Conservation (phyloP, 2,888 invertebrate species). For the Tolmerus cingulatus region DNA sequence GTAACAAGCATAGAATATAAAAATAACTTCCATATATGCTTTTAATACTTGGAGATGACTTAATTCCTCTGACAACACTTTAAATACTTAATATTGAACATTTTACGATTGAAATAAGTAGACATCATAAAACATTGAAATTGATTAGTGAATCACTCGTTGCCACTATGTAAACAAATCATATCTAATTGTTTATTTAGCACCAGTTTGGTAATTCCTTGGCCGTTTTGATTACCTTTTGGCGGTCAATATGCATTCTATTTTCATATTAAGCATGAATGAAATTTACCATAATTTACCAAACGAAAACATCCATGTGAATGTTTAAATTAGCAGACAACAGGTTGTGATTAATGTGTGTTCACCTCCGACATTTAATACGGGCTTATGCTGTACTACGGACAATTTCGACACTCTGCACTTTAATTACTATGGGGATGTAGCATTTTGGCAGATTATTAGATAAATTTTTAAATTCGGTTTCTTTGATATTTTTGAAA, state of each 20-base stretch:
- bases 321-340: neutral
- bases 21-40: neutral
- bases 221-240: neutral
- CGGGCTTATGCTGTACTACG: neutral
- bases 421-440: neutral
- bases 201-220: neutral
- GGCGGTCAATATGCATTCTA: neutral
- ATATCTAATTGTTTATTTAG: neutral
- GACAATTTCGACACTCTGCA: neutral
- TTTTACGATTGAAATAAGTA: neutral
- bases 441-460: neutral
- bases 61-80: neutral
- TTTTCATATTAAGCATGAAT: neutral
- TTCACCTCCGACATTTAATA: neutral
- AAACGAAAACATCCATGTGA: neutral
- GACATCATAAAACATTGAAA: neutral
- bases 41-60: neutral
- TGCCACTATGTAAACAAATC: neutral
- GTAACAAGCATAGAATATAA: too few species aligned
- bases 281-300: neutral
- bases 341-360: neutral
- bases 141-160: neutral
- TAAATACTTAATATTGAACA: neutral
- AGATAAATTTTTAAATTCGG: neutral
- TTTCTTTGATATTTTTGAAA: neutral